Evolutionary conservation across 2,888 invertebrate species (phyloP).

Genomic region (Julus scandinavius): DNA sequence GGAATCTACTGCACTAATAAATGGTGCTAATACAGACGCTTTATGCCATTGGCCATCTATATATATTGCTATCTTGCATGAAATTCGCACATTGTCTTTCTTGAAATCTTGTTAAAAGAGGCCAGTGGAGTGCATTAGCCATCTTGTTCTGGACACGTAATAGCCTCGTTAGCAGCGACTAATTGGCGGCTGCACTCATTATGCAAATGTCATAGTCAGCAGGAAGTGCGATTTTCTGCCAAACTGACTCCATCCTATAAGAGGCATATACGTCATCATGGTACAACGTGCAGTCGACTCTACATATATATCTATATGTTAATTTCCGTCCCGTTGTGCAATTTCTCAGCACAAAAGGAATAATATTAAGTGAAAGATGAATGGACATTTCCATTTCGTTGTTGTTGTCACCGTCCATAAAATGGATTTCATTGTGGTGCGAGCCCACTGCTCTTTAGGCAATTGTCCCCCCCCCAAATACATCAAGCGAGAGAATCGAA

Average conservation of each 20-base stretch:
- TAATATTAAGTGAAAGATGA: conserved; percentile 35
- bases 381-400: conserved; percentile 36
- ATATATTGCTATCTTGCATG: not conserved
- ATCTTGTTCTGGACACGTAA: not conserved
- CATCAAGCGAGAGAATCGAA: not conserved
- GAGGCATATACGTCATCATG: not conserved
- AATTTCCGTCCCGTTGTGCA: conserved; percentile 40
- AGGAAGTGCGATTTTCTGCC: conserved; percentile 46
- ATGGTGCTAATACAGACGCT: no score
- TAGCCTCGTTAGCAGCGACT: conserved; percentile 40
- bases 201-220: conserved; percentile 43
- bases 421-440: conserved; percentile 20
- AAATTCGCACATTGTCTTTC: not conserved
- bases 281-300: not conserved
- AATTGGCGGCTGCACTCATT: conserved; percentile 41
- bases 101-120: not conserved
- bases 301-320: not conserved
- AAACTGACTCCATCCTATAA: conserved; percentile 17
- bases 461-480: not conserved
- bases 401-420: not conserved
- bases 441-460: not conserved
- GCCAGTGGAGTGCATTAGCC: not conserved
- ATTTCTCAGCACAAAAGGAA: conserved; percentile 23
- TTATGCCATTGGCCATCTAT: not conserved
- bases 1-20: no score